Base-by-base conservation (phyloP, 2,797 vertebrate species). In the Carapus acus region DNA sequence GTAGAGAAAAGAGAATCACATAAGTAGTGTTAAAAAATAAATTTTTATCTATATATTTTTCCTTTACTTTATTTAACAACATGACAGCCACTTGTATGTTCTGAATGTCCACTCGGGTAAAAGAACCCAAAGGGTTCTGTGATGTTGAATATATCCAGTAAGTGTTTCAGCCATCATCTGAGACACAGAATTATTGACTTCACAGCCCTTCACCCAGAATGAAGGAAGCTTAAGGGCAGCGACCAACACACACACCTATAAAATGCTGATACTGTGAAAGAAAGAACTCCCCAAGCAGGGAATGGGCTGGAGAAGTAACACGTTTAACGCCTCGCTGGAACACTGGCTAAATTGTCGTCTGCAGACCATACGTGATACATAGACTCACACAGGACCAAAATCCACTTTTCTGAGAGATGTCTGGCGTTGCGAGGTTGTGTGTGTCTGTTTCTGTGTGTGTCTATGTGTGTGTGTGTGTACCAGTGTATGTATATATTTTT, bases 41-140 rank as follows among this genome's bases (percentile, higher is more conserved):
- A 62, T 73, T 43, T 43, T 20, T 20, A 76, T 48, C 31, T 59
- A 64, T 85, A 67, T 85, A 78, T 81, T 83, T 74, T 82, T 76
- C 56, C 76, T 60, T 61, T 74, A 67, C 82, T 81, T 80, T 70
- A 83, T 89, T 86, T 82, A 84, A 87, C 62, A 67, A 60, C 57
- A 71, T 67, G 62, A 61, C 53, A 65, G 64, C 74, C 53, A 61
- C 73, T 74, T 62, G 39, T 68, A 59, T 72, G 53, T 73, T 46
- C 76, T 58, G 61, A 49, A 54, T 64, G 58, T 68, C 58, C 65
- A 70, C 60, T 65, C 58, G 70, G 70, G 51, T 71, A 54, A 66
- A 44, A 29, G 65, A 74, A 61, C 59, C 38, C 71, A 40, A 44
- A n/a, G 23, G 49, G 58, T 61, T 71, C 29, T 46, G 58, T 55